A percentile compares a stretch with the other conserved stretches of the same genome.
Evolutionary conservation across 1,140 invertebrate genomes (phyloP).

Genomic region (Lepidotrigona ventralis): DNA sequence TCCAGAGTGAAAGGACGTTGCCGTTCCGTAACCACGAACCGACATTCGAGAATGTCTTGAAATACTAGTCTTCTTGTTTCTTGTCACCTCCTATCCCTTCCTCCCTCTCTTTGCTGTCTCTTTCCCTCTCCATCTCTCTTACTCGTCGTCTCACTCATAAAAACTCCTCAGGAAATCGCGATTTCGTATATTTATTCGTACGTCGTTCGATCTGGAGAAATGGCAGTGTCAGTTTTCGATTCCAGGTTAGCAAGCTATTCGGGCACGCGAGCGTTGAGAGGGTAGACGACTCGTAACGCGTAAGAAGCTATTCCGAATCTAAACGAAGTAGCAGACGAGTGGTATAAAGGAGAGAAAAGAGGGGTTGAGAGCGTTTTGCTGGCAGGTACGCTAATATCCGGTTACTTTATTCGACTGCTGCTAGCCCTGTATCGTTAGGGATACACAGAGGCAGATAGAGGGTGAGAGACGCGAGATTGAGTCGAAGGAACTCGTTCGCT

Average conservation of each 20-base stretch:
- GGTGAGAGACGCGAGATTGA: conserved; percentile 43
- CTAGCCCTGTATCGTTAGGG: conserved; percentile 39
- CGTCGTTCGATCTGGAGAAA: not conserved
- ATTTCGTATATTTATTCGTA: not conserved
- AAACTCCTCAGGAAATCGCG: too few species aligned
- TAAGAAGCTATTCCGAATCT: conserved; percentile 35
- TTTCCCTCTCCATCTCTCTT: not conserved
- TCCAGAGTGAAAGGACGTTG: conserved; percentile 51
- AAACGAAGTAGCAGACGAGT: not conserved
- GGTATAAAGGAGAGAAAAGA: not conserved
- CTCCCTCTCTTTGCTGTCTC: not conserved
- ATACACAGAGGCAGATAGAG: conserved; percentile 9
- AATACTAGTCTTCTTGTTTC: conserved; percentile 51
- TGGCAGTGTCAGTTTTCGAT: not conserved
- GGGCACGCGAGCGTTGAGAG: conserved; percentile 2
- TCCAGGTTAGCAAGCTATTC: conserved; percentile 8
- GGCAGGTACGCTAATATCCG: conserved; percentile 61
- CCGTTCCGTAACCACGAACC: conserved; percentile 55
- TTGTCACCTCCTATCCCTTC: not conserved
- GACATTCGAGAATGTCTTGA: conserved; percentile 66
- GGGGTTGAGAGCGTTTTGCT: conserved; percentile 36
- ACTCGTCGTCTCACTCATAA: not conserved
- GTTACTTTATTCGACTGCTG: conserved; percentile 45
- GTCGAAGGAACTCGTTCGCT: conserved; percentile 56
- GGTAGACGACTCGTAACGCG: not conserved